Evolutionary conservation across 2,888 invertebrate genomes (phyloP), one percentile per base, ranked within the genome.

Genomic region (Cyrtodaria siliqua): DNA sequence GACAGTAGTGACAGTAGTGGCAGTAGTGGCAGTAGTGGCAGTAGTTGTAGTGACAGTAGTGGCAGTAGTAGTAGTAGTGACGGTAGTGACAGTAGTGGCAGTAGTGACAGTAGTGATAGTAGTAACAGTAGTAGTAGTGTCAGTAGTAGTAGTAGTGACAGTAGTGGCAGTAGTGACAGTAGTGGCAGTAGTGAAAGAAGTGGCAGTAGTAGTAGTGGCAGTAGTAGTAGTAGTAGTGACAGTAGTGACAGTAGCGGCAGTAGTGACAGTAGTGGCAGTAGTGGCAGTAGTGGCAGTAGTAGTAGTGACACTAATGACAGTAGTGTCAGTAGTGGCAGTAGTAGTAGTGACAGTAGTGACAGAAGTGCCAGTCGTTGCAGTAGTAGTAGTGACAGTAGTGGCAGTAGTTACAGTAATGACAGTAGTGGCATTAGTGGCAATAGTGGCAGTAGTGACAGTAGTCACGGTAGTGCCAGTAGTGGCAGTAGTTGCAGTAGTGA

Each of bases 41-140:
- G n/a, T n/a, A n/a, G n/a, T n/a, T 16, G 49, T 49, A 49, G 18
- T 49, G n/a, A n/a, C n/a, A n/a, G 49, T 8, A 49, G 49, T 49
- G 18, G 16, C 18, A 18, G 49, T 18, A 49, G 49, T 18, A 49
- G 18, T 49, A 49, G 49, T 18, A 49, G 16, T 8, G 18, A 6
- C 18, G 18, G 49, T 18, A 9, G 49, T 49, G 18, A 18, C 18
- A 49, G 49, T 18, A 49, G 49, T 49, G 18, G n/a, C n/a, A n/a
- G n/a, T n/a, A n/a, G n/a, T n/a, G n/a, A n/a, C 6, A n/a, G n/a
- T n/a, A n/a, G n/a, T n/a, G n/a, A n/a, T n/a, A n/a, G n/a, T n/a
- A n/a, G n/a, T n/a, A n/a, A 49, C n/a, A n/a, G n/a, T n/a, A n/a
- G n/a, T n/a, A n/a, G n/a, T n/a, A n/a, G n/a, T n/a, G n/a, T n/a